Evolutionary conservation across 2,888 invertebrate genomes (phyloP), one percentile per base, ranked within the genome.

Genomic region (Phlogophora meticulosa): DNA sequence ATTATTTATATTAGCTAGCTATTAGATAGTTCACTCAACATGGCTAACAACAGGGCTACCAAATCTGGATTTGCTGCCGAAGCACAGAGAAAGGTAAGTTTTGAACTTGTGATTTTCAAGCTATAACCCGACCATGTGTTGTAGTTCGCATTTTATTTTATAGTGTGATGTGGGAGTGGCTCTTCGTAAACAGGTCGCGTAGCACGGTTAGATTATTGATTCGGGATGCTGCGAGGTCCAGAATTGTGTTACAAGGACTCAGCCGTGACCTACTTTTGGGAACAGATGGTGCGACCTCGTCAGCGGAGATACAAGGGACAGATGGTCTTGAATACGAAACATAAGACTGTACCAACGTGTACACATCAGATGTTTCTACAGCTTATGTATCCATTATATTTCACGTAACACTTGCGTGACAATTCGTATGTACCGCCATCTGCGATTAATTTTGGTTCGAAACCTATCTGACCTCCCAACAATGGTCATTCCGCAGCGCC

Each of bases 31-130:
- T 89, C 83, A 84, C 68, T 63, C 69, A 81, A 91, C 84, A 98
- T 98, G 98, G 98, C 98, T 85, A 97, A 96, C 93, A 97, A 98
- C 96, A 96, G 98, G 92, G 98, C 98, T 85, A 96, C 98, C 71
- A 98, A 98, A 94, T 98, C 98, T 89, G 99, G 99, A 97, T 98
- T 99, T 96, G 99, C 99, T 85, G 98, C 99, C 68, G 99, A 99
- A 93, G 98, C 99, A 60, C 99, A 99, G 95, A 97, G 98, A 91
- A 99, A 99, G 97, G 99, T 99, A 94, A 97, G 96, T 83, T 78
- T 42, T 73, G 71, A 75, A 68, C 68, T 78, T 73, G 70, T 61
- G 74, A 73, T 74, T 71, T 81, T 83, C 82, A 80, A 80, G 72
- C 62, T 82, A 82, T 83, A 78, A 86, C 34, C 81, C 88, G 85